Percentiles rank a stretch among this genome's conserved stretches.
Evolutionary conservation across 2,113 vertebrate genomes (phyloP).

Genomic region (Cyanocitta stelleri): DNA sequence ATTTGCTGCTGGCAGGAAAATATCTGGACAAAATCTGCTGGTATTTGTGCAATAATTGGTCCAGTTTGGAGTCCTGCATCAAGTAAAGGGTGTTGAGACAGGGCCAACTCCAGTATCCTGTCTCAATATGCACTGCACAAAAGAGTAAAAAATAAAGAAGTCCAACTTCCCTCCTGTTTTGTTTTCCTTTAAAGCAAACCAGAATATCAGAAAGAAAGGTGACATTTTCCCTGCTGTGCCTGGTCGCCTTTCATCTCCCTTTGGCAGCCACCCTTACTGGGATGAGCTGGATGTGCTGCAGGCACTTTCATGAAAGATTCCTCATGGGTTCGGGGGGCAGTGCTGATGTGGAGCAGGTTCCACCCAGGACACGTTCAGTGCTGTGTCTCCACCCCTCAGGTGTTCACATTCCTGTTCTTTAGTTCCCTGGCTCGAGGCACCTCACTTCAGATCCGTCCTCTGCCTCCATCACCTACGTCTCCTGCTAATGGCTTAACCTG

Average conservation of each 20-base stretch:
- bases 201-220: neutral
- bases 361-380: neutral
- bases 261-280: neutral
- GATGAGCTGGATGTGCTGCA: neutral
- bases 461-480: neutral
- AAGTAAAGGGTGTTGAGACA: neutral
- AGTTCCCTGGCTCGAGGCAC: neutral
- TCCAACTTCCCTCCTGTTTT: neutral
- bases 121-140: neutral
- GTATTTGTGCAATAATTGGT: neutral
- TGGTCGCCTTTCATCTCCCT: neutral
- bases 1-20: neutral
- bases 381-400: neutral
- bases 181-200: neutral
- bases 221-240: neutral
- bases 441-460: neutral
- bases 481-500: neutral
- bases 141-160: neutral
- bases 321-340: neutral
- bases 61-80: neutral
- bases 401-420: neutral
- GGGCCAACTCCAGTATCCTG: neutral
- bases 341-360: neutral
- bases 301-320: neutral
- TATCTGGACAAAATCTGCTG: neutral